These are phyloP conservation scores for Bradypodion ventrale DNA, from an alignment of 2,797 vertebrate genomes.

Conservation along the genomic window DNA sequence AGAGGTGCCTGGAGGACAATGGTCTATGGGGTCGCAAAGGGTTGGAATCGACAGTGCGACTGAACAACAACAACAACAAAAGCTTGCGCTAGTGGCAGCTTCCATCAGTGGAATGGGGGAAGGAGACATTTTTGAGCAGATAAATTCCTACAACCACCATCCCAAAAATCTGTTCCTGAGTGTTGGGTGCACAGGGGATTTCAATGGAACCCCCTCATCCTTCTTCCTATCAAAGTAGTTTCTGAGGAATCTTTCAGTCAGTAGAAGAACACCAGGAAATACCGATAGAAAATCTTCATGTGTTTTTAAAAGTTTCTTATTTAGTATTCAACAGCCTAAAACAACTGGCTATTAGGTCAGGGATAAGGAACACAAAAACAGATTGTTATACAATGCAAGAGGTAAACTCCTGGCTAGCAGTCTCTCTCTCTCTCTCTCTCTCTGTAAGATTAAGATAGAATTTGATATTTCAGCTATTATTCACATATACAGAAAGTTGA, in stretches of 20 bases:
- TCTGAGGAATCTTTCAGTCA: too few relatives aligned
- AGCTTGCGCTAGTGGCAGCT: not conserved
- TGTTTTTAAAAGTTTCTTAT: too few relatives aligned
- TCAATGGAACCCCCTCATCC: too few relatives aligned
- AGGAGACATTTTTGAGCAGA: not conserved
- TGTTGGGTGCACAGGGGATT: too few relatives aligned
- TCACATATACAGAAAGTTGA: slow-evolving; percentile 34
- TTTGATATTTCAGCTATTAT: not conserved
- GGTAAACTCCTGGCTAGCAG: not conserved
- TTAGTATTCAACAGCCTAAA: not conserved
- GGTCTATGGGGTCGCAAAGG: too few relatives aligned
- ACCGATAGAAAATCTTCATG: not conserved
- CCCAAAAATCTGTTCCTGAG: not conserved
- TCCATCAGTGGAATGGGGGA: not conserved
- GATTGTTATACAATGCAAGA: not conserved
- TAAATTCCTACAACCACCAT: not conserved
- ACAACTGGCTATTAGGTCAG: not conserved
- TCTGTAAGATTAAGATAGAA: not conserved
- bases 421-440: not conserved
- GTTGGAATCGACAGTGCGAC: too few relatives aligned
- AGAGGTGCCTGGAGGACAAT: too few relatives aligned
- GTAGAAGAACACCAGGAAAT: too few relatives aligned
- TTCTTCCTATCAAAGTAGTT: too few relatives aligned
- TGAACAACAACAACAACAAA: too few relatives aligned
- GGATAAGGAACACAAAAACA: not conserved